Evolutionary conservation across 37 sponge, comb jelly and placozoan genomes (phyloP).

Genomic region (Axinella damicornis): DNA sequence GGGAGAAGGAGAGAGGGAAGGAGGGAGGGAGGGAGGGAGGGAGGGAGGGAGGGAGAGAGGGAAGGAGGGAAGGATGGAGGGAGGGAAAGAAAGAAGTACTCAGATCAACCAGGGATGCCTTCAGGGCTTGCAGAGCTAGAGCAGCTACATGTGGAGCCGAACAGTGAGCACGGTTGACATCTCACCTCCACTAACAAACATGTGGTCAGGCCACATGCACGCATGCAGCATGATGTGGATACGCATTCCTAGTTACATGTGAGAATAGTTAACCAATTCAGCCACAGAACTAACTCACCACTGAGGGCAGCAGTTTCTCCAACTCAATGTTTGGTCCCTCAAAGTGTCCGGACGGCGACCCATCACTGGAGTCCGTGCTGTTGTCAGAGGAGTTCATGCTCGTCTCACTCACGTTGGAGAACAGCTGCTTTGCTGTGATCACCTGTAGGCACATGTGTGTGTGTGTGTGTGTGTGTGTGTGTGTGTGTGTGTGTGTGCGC

Average conservation of each 20-base stretch:
- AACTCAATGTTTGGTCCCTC: slow-evolving; percentile 83
- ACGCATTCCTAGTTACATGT: not conserved
- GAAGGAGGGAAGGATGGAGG: no score
- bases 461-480: not conserved
- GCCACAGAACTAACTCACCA: slow-evolving; percentile 51
- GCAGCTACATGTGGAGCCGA: no score
- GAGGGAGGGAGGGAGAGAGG: no score
- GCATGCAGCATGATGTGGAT: not conserved
- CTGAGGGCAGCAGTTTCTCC: slow-evolving; percentile 83
- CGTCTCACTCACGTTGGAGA: slow-evolving; percentile 59
- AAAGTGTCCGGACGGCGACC: slow-evolving; percentile 57
- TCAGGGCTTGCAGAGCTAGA: no score
- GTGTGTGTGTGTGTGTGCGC: no score
- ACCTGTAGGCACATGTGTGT: slow-evolving; percentile 1
- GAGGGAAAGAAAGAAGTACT: no score
- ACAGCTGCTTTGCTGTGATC: slow-evolving; percentile 49
- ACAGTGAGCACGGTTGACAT: no score
- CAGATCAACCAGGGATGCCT: no score
- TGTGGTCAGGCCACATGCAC: no score
- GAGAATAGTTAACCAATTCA: not conserved
- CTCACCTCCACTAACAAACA: no score
- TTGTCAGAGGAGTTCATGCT: slow-evolving; percentile 80
- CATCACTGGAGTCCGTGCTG: slow-evolving; percentile 79
- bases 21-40: no score
- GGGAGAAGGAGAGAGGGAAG: not conserved